phyloP scores from a whole-genome alignment of 2,797 vertebrate genomes.

The Crenichthys baileyi region DNA sequence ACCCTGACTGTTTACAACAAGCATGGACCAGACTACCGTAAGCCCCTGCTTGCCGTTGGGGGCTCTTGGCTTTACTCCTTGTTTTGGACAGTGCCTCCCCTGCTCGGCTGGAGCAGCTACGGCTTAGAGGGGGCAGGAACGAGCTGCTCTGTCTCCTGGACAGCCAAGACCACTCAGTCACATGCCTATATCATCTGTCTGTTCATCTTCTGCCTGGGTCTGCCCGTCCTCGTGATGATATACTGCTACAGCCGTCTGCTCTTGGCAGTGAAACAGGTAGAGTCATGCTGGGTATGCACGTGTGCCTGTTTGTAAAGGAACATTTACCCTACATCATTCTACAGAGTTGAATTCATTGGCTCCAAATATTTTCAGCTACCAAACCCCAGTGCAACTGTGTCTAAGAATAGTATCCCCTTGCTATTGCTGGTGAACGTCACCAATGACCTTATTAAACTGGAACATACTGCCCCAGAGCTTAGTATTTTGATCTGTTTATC shows the following conservation, averaged over 20 bases:
- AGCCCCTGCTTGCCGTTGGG: conserved; percentile 84
- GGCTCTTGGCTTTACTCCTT: conserved; percentile 89
- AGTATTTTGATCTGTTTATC: not conserved
- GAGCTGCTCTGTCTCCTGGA: conserved; percentile 90
- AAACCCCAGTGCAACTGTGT: not conserved
- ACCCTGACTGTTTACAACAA: conserved; percentile 88
- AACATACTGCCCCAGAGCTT: not conserved
- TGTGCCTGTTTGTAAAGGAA: not conserved
- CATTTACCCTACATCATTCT: not conserved
- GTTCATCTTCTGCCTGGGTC: conserved; percentile 88
- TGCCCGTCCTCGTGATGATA: conserved; percentile 87
- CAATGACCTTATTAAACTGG: not conserved
- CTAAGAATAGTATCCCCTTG: not conserved
- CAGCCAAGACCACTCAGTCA: conserved; percentile 77
- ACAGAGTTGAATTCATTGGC: not conserved
- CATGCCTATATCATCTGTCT: conserved; percentile 90
- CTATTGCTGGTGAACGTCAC: not conserved
- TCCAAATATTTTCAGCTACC: not conserved
- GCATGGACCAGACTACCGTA: conserved; percentile 77
- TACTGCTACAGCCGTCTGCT: conserved; percentile 89
- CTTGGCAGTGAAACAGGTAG: conserved; percentile 85
- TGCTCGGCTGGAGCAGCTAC: conserved; percentile 91
- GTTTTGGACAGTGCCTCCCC: conserved; percentile 89
- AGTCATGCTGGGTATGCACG: not conserved
- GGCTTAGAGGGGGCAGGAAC: conserved; percentile 87